Percentiles rank a stretch among this genome's conserved stretches.
Evolutionary conservation across 2,113 vertebrate species (phyloP).

Genomic region (Sceloporus undulatus): DNA sequence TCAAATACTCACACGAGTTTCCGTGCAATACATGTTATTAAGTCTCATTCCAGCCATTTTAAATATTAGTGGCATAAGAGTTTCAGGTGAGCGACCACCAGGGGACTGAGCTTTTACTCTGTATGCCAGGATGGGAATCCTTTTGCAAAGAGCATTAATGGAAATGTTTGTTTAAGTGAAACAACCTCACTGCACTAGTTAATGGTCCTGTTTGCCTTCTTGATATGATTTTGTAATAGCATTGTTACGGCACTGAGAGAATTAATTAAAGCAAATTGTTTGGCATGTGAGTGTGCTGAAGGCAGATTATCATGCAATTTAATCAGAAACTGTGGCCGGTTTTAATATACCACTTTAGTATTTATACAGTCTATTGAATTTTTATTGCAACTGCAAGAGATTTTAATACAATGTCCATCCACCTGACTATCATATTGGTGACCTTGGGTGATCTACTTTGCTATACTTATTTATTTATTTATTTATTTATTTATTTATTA

Average conservation of each 20-base stretch:
- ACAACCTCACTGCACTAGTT: not conserved
- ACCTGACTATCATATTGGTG: not conserved
- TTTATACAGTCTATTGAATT: not conserved
- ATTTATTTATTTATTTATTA: too few relatives aligned
- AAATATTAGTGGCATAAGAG: conserved; percentile 29
- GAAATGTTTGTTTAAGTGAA: conserved; percentile 41
- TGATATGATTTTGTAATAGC: conserved; percentile 16
- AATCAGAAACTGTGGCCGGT: not conserved
- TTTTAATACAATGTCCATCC: not conserved
- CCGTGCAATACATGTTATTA: conserved; percentile 27
- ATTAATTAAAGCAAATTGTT: conserved; percentile 36
- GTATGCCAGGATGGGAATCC: not conserved
- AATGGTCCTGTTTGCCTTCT: conserved; percentile 15
- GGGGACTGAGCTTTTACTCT: not conserved
- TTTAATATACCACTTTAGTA: not conserved
- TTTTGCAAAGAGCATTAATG: conserved; percentile 13
- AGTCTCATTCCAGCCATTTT: conserved; percentile 41
- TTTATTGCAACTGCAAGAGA: not conserved
- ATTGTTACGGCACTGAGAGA: conserved; percentile 17
- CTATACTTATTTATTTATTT: too few relatives aligned
- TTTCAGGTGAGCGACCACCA: conserved; percentile 20
- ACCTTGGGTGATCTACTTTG: not conserved
- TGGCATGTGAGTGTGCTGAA: not conserved
- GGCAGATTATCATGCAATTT: conserved; percentile 10
- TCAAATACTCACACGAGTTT: conserved; percentile 15